Evolutionary conservation across 1,140 invertebrate species (phyloP), one percentile per base, ranked within the genome.

Genomic region (Oncopodura yosiiana): DNA sequence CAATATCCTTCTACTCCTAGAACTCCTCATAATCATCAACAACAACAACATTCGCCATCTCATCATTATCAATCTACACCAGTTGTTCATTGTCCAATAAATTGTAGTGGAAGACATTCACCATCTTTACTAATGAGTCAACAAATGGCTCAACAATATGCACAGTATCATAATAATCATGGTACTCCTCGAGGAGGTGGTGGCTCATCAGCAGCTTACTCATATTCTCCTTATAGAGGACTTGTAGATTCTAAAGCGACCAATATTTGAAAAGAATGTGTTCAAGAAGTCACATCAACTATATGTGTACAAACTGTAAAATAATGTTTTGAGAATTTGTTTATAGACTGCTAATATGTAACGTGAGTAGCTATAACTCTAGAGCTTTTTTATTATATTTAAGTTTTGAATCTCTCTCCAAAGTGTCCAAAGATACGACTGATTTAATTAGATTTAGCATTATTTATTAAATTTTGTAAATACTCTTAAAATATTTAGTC

Each of bases 31-130:
- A 49, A 49, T 46, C 42, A 57, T 23, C 49, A 49, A 41, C 32
- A 24, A 11, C 56, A 44, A 5, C 53, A 58, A 16, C 62, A 63
- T 19, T 59, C 59, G 9, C 55, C 56, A 19, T 56, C 51, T 26
- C 64, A 63, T 42, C 59, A 56, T 11, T 62, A 62, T 44, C 61
- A 63, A 43, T 53, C 54, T 23, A 63, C 62, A n/a, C 58, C 58
- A 3, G 53, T 63, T 49, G 58, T 63, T 14, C 62, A 63, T 36
- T 63, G 62, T 37, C 62, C 62, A n/a, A 60, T 63, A 16, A 63
- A 63, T 43, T 63, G 62, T 42, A 34, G 53, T 3, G 44, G 53
- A 9, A 50, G 55, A 19, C 23, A 41, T 32, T 9, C 42, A 30
- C 12, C 57, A 63, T 19, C 18, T 37, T 23, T 36, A 45, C 18